Evolutionary conservation across 2,113 vertebrate species (phyloP).

Genomic region (Azemiops feae): DNA sequence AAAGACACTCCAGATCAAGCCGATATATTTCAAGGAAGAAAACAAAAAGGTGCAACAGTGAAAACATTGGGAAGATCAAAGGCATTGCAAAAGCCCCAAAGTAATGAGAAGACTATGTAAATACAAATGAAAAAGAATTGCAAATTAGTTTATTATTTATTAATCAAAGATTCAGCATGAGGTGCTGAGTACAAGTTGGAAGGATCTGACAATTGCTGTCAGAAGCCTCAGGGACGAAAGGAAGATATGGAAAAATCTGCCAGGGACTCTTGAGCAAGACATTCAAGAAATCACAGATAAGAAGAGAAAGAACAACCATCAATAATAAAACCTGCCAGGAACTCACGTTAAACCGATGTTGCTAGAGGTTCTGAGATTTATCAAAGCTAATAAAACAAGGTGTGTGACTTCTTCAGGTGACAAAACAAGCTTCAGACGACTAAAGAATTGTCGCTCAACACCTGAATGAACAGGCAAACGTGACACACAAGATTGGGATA

Average conservation of each 20-base stretch:
- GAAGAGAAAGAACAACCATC: neutral
- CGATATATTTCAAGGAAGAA: neutral
- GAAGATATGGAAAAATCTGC: neutral
- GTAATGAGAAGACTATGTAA: slow-evolving; percentile 17
- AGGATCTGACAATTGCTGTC: slow-evolving; percentile 21
- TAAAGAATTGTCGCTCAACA: neutral
- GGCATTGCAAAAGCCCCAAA: neutral
- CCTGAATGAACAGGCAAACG: neutral
- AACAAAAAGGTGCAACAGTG: slow-evolving; percentile 8
- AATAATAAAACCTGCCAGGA: slow-evolving; percentile 18
- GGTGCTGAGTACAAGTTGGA: slow-evolving; percentile 1
- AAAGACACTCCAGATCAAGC: neutral
- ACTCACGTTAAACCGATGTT: neutral
- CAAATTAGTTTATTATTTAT: slow-evolving; percentile 26
- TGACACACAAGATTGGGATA: neutral
- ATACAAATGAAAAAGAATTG: neutral
- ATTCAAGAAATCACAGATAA: neutral
- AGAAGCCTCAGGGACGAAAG: slow-evolving; percentile 27
- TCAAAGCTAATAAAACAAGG: neutral
- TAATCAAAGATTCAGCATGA: slow-evolving; percentile 17
- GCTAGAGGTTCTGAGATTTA: neutral
- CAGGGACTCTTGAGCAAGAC: neutral
- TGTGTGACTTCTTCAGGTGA: neutral
- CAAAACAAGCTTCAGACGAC: neutral
- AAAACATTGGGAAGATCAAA: slow-evolving; percentile 42